phyloP scores from a whole-genome alignment of 2,113 vertebrate genomes.

The Pelusios castaneus region DNA sequence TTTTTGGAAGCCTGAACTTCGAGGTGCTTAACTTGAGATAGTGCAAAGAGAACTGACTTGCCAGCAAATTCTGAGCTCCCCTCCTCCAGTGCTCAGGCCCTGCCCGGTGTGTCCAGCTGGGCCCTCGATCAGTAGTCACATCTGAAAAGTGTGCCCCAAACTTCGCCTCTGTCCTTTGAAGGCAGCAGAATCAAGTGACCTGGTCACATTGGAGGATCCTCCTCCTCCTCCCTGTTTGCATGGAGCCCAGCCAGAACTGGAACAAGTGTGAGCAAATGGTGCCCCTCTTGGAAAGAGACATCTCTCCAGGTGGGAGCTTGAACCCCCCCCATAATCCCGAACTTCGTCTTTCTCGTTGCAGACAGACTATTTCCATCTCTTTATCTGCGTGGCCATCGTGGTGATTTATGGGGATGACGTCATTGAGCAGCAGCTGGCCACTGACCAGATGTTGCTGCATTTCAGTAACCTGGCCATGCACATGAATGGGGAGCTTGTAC shows the following conservation, averaged over 20 bases:
- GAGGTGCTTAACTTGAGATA: neutral
- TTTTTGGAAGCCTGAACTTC: neutral
- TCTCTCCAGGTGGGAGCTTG: neutral
- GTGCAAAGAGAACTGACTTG: neutral
- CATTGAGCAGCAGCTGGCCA: conserved; percentile 91
- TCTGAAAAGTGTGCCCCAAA: neutral
- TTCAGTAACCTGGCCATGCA: conserved; percentile 98
- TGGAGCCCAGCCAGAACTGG: neutral
- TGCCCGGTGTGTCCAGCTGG: neutral
- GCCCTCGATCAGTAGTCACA: neutral
- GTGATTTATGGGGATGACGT: conserved; percentile 95
- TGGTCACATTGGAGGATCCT: neutral
- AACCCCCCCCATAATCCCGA: neutral
- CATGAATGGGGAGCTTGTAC: conserved; percentile 97
- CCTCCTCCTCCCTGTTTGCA: fast-evolving
- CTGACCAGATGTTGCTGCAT: conserved; percentile 97
- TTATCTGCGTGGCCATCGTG: conserved; percentile 96
- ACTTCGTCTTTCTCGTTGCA: conserved; percentile 53
- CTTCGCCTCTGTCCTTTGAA: neutral
- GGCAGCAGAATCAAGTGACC: neutral
- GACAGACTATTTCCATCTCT: conserved; percentile 99
- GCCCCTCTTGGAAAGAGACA: neutral
- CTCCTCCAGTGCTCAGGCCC: neutral
- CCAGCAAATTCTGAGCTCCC: neutral
- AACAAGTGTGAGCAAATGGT: neutral